Base-by-base conservation (phyloP, 2,113 vertebrate genomes). In the Cettia cetti region DNA sequence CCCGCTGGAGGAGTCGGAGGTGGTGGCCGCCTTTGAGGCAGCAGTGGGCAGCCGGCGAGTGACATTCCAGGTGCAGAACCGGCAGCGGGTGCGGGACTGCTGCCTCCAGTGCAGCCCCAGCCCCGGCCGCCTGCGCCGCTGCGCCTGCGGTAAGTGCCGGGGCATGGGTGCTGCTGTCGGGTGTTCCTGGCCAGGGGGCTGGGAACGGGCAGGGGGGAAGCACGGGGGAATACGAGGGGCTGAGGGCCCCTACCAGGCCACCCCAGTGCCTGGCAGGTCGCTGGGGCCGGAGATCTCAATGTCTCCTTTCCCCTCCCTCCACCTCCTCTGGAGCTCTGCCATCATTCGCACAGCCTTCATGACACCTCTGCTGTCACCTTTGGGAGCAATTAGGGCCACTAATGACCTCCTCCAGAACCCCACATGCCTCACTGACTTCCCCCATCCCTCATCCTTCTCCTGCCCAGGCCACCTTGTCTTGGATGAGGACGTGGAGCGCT, bases 1-100 rank as follows among this genome's bases (percentile, higher is more conserved):
- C 97, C 99, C 99, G 0, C 98, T 99, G 63, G 98, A 98, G 20
- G 99, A 99, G 92, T 98, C 98, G 1, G 99, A 99, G 96, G 98
- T 99, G 52, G 98, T 99, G 86, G 98, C 99, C 0, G 97, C 98
- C 77, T 99, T 99, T 15, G 98, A 99, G 96, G 99, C 99, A 0
- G 97, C 82, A 0, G 98, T 97, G 3, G 99, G 99, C 37, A 98
- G 98, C 72, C 97, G 98, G 56, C 95, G 98, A 39, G 98, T 99
- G 80, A 98, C 98, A 0, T 98, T 99, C 92, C 98, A 99, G 95
- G 95, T 99, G 21, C 98, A 99, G 98, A 99, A 96, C 92, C 96
- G 98, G 82, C 98, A 97, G 26, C 98, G 98, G 69, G 91, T 94
- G 2, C 98, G 98, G 89, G 98, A 99, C 7, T 99, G 98, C 95